Percentiles rank a stretch among this genome's conserved stretches.
These are phyloP conservation scores for Drosophila setifemur DNA, from an alignment of 1,140 invertebrate genomes.

Conservation along the genomic window DNA sequence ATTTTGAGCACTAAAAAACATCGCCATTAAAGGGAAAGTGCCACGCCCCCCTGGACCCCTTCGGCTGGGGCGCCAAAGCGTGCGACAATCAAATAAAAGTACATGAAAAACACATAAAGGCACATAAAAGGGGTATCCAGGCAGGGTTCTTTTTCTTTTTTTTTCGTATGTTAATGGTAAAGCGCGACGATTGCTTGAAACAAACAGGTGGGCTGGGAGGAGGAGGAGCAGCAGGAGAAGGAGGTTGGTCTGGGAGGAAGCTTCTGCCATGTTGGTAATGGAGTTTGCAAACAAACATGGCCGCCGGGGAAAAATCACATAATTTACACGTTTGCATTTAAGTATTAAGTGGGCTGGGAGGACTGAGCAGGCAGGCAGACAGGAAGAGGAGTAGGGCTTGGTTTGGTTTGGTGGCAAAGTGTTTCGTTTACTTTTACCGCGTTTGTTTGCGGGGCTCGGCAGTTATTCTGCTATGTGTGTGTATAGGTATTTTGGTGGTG, in stretches of 20 bases:
- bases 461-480: slow-evolving; percentile 44
- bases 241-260: slow-evolving; percentile 25
- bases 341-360: slow-evolving; percentile 70
- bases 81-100: slow-evolving; percentile 81
- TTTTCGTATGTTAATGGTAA: slow-evolving; percentile 63
- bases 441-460: slow-evolving; percentile 64
- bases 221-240: background rate
- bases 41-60: background rate
- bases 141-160: slow-evolving; percentile 20
- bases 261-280: slow-evolving; percentile 77
- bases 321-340: slow-evolving; percentile 81
- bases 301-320: slow-evolving; percentile 79
- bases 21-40: slow-evolving; percentile 48
- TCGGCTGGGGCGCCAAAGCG: slow-evolving; percentile 54
- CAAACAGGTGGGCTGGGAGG: slow-evolving; percentile 59
- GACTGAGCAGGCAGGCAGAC: background rate
- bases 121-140: slow-evolving; percentile 61
- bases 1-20: slow-evolving; percentile 77
- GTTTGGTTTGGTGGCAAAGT: slow-evolving; percentile 45
- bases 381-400: no score
- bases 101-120: slow-evolving; percentile 77
- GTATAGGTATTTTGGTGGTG: slow-evolving; percentile 57
- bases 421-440: slow-evolving; percentile 74
- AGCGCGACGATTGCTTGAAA: slow-evolving; percentile 75
- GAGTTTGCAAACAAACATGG: slow-evolving; percentile 80